Conservation (phyloP, 1,140 invertebrate genomes). For the Bombus superbus region DNA sequence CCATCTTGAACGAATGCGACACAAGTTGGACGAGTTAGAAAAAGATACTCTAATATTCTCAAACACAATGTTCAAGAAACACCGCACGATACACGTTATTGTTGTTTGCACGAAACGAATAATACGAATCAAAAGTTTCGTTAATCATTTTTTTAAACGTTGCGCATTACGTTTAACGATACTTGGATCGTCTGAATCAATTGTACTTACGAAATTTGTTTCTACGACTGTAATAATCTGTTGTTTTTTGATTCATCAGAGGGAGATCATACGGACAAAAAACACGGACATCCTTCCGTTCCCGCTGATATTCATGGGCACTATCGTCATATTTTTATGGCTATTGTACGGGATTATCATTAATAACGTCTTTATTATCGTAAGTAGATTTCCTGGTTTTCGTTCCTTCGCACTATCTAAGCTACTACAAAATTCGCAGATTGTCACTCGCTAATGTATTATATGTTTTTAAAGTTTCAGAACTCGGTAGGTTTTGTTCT, state of each 20-base stretch:
- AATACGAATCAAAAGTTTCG: not conserved
- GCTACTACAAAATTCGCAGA: not conserved
- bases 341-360: conserved; percentile 91
- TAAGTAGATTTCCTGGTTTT: conserved; percentile 82
- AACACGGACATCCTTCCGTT: conserved; percentile 92
- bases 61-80: no score
- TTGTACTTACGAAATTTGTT: not conserved
- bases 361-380: conserved; percentile 89
- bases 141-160: no score
- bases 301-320: conserved; percentile 90
- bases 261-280: conserved; percentile 88
- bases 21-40: not conserved
- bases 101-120: not conserved
- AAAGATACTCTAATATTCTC: not conserved
- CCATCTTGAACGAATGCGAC: no score
- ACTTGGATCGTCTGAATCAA: not conserved
- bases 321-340: conserved; percentile 90
- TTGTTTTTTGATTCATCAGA: conserved; percentile 80
- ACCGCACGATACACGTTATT: not conserved
- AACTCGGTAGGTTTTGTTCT: conserved; percentile 86
- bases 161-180: not conserved
- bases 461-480: conserved; percentile 83
- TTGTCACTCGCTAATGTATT: conserved; percentile 32
- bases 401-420: not conserved
- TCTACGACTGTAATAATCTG: not conserved